Conservation (phyloP, 2,888 invertebrate genomes). For the Cantharis rustica region DNA sequence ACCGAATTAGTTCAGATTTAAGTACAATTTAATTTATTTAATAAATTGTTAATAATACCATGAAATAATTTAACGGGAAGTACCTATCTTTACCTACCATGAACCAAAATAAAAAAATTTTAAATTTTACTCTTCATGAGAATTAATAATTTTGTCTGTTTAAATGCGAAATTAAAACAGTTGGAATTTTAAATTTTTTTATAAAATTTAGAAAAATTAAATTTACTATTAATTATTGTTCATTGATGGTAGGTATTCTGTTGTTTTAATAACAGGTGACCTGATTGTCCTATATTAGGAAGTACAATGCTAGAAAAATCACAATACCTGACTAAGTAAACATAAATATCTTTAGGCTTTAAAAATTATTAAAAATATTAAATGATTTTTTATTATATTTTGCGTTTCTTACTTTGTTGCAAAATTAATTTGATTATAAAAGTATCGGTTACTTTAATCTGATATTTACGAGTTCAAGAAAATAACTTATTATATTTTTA, state of each 20-base stretch:
- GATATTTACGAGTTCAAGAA: neutral
- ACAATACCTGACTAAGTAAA: slow-evolving; percentile 12
- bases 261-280: slow-evolving; percentile 14
- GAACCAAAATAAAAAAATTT: neutral
- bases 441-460: neutral
- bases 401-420: neutral
- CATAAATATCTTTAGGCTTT: neutral
- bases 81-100: slow-evolving; percentile 3
- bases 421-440: neutral
- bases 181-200: no score
- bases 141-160: neutral
- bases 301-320: slow-evolving; percentile 14
- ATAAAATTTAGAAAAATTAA: neutral
- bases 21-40: slow-evolving; percentile 16
- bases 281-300: slow-evolving; percentile 25
- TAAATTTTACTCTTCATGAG: neutral
- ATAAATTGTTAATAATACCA: neutral
- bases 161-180: no score
- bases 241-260: neutral
- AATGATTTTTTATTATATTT: neutral
- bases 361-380: neutral
- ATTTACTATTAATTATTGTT: neutral
- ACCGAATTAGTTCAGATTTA: slow-evolving; percentile 11
- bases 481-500: neutral
- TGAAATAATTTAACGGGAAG: slow-evolving; percentile 5